These are phyloP conservation scores for Emydura subglobosa DNA, from an alignment of 2,113 vertebrate genomes.

Conservation along the genomic window DNA sequence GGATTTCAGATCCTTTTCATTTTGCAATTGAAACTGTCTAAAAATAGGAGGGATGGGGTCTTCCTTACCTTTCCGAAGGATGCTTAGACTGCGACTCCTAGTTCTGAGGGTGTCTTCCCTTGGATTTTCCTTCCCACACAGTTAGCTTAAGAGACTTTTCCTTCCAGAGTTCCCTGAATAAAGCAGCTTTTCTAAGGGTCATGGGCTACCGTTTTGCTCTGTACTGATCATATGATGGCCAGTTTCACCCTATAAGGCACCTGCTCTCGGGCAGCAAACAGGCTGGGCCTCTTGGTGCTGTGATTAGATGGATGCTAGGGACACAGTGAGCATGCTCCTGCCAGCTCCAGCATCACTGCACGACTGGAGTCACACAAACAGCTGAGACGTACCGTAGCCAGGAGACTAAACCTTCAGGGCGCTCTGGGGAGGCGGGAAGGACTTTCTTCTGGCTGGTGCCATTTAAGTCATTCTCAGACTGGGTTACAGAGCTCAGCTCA, in stretches of 20 bases:
- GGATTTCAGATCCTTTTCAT: rapidly evolving
- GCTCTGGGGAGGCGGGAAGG: background rate
- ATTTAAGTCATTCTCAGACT: background rate
- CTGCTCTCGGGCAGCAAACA: slow-evolving; percentile 33
- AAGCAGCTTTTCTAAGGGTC: background rate
- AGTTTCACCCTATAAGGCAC: slow-evolving; percentile 68
- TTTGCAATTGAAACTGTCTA: background rate
- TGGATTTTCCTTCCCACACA: background rate
- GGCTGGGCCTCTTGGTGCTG: background rate
- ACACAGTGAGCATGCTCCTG: slow-evolving; percentile 64
- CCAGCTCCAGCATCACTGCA: background rate
- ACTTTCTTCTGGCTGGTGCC: background rate
- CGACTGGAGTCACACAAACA: background rate
- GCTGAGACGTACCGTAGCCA: background rate
- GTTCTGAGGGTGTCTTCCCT: background rate
- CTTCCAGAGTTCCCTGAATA: background rate
- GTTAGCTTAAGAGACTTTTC: background rate
- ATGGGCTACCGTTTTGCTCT: background rate
- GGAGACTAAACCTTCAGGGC: background rate
- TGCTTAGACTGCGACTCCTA: rapidly evolving
- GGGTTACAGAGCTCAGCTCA: background rate
- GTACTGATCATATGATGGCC: slow-evolving; percentile 69
- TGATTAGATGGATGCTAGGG: background rate
- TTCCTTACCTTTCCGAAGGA: slow-evolving; percentile 37
- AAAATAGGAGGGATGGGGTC: rapidly evolving